A percentile compares a stretch with the other conserved stretches of the same genome.
These are phyloP conservation scores for Epistrophella euchroma DNA, from an alignment of 2,888 invertebrate genomes.

Conservation along the genomic window DNA sequence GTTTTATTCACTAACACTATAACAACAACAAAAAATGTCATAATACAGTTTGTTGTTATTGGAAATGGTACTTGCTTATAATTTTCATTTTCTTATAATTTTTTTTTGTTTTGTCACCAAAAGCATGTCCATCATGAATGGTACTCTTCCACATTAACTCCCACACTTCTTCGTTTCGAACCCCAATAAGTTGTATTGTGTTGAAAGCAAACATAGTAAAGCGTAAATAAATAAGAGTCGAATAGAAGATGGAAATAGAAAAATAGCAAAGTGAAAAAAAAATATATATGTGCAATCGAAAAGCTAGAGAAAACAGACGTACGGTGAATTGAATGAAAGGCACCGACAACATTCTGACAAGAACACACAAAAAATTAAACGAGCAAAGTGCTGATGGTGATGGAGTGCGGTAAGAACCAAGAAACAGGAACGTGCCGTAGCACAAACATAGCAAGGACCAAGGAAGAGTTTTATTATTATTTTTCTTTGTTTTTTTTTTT, in stretches of 20 bases:
- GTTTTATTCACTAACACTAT: slow-evolving; percentile 42
- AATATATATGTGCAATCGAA: slow-evolving; percentile 21
- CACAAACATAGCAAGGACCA: slow-evolving; percentile 24
- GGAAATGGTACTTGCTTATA: slow-evolving; percentile 54
- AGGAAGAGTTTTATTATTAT: slow-evolving; percentile 23
- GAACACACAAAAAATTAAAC: slow-evolving; percentile 25
- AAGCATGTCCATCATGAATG: slow-evolving; percentile 39
- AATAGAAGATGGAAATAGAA: slow-evolving; percentile 24
- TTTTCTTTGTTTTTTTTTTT: slow-evolving; percentile 15
- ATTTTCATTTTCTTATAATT: slow-evolving; percentile 11
- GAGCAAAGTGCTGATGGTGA: slow-evolving; percentile 21
- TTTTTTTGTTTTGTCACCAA: slow-evolving; percentile 28
- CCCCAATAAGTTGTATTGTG: slow-evolving; percentile 39
- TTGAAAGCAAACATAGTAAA: slow-evolving; percentile 32
- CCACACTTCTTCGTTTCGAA: background rate
- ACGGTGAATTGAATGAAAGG: slow-evolving; percentile 61
- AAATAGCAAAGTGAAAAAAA: background rate
- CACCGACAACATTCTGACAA: slow-evolving; percentile 59
- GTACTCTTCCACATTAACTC: slow-evolving; percentile 5
- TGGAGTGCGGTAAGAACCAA: slow-evolving; percentile 26
- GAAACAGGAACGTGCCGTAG: slow-evolving; percentile 22
- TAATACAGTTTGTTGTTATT: slow-evolving; percentile 44
- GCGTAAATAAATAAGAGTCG: slow-evolving; percentile 65
- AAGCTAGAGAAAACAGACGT: slow-evolving; percentile 49
- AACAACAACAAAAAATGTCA: slow-evolving; percentile 51